A percentile compares a stretch with the other conserved stretches of the same genome.
These are phyloP conservation scores for Anisognathus igniventris DNA, from an alignment of 2,797 vertebrate species.

Conservation along the genomic window DNA sequence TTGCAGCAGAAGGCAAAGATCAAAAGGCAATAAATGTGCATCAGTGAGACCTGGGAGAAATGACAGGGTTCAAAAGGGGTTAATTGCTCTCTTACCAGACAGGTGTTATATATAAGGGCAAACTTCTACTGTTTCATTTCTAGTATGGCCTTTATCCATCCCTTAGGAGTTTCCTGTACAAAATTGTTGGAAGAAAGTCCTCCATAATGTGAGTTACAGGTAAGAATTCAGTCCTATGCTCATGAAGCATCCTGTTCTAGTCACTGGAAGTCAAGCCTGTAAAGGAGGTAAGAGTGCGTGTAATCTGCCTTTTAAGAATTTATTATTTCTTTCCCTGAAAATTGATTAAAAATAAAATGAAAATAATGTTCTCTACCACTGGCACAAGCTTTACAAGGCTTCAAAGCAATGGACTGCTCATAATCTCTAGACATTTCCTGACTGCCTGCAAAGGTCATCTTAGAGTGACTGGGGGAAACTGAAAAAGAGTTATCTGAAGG, in stretches of 20 bases:
- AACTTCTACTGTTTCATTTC: background rate
- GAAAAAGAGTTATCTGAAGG: background rate
- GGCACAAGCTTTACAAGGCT: background rate
- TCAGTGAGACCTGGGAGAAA: background rate
- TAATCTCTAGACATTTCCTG: conserved; percentile 34
- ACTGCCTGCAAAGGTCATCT: background rate
- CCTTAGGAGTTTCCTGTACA: background rate
- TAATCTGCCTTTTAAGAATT: background rate
- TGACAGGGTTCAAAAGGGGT: background rate
- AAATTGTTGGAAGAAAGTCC: background rate
- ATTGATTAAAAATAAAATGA: background rate
- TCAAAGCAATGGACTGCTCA: background rate
- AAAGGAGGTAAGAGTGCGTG: background rate
- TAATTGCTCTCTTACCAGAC: background rate
- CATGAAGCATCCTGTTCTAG: background rate
- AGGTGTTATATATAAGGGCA: background rate
- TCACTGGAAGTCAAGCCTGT: background rate
- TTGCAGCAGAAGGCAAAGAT: background rate
- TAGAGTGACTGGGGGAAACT: background rate
- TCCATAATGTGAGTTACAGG: background rate
- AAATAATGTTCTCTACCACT: background rate
- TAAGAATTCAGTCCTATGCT: background rate
- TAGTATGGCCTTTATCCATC: background rate
- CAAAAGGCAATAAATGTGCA: background rate
- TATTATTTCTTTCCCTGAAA: background rate